These are phyloP conservation scores for Hylaeus anthracinus DNA, from an alignment of 1,140 invertebrate genomes.

Conservation along the genomic window DNA sequence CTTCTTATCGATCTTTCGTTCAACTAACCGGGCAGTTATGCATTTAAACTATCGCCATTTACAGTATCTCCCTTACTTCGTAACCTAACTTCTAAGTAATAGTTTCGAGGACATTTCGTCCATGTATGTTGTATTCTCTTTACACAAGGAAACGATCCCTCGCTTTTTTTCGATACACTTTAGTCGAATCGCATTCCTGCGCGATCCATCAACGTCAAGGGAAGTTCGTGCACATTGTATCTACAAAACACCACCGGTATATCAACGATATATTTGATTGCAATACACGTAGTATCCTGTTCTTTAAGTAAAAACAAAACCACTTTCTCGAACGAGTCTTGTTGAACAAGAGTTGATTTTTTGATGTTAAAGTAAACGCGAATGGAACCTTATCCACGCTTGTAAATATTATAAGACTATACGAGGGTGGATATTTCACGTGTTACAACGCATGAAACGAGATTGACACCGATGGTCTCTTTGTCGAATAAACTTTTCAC, in stretches of 20 bases:
- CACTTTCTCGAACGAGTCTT: no score
- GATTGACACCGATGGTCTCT: not conserved
- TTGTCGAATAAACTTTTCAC: slow-evolving; percentile 1
- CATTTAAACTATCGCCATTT: slow-evolving; percentile 39
- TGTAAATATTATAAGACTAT: no score
- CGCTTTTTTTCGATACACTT: not conserved
- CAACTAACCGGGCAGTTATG: slow-evolving; percentile 39
- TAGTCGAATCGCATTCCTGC: not conserved
- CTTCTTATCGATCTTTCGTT: slow-evolving; percentile 25
- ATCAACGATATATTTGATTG: not conserved
- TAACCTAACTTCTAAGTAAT: slow-evolving; percentile 22
- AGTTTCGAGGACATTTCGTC: slow-evolving; percentile 17
- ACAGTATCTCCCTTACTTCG: slow-evolving; percentile 4
- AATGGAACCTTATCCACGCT: no score
- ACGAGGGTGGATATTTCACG: no score
- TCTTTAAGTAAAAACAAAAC: no score
- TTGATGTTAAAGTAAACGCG: no score
- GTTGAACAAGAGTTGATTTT: no score
- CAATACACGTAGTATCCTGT: not conserved
- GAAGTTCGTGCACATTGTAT: not conserved
- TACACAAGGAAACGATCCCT: slow-evolving; percentile 20
- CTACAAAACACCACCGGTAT: not conserved
- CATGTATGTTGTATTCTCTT: not conserved
- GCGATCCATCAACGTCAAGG: not conserved
- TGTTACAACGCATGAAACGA: not conserved